Evolutionary conservation across 2,888 invertebrate genomes (phyloP).

Genomic region (Aphidoletes aphidimyza): DNA sequence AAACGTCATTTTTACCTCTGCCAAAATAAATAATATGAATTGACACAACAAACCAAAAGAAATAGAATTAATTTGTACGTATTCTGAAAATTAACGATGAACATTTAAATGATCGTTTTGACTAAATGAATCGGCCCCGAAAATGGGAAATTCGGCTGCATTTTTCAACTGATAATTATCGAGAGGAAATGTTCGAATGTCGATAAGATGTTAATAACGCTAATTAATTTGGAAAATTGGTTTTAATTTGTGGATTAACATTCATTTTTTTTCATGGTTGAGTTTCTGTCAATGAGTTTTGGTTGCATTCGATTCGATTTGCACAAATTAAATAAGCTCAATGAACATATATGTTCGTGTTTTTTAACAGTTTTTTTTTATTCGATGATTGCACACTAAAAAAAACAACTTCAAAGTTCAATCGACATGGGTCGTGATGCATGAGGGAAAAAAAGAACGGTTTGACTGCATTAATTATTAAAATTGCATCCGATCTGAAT

Average conservation of each 20-base stretch:
- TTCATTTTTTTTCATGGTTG: neutral
- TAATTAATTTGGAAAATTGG: slow-evolving; percentile 29
- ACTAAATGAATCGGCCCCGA: slow-evolving; percentile 11
- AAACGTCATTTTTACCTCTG: too few relatives aligned
- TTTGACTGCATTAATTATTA: neutral
- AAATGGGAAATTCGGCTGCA: neutral
- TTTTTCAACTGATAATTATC: neutral
- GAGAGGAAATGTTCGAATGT: neutral
- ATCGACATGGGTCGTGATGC: neutral
- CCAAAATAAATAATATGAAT: neutral
- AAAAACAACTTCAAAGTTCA: neutral
- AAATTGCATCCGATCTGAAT: slow-evolving; percentile 11
- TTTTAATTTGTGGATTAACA: neutral
- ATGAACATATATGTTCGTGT: too few relatives aligned
- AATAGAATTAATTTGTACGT: too few relatives aligned
- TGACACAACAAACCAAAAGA: neutral
- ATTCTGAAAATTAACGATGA: neutral
- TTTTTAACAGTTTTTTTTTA: too few relatives aligned
- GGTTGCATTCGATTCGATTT: neutral
- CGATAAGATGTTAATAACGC: slow-evolving; percentile 24
- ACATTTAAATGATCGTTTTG: slow-evolving; percentile 24
- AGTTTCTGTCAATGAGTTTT: neutral
- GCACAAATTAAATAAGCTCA: too few relatives aligned
- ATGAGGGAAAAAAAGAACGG: neutral
- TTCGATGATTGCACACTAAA: neutral